Evolutionary conservation across 2,888 invertebrate species (phyloP).

Genomic region (Rutpela maculata): DNA sequence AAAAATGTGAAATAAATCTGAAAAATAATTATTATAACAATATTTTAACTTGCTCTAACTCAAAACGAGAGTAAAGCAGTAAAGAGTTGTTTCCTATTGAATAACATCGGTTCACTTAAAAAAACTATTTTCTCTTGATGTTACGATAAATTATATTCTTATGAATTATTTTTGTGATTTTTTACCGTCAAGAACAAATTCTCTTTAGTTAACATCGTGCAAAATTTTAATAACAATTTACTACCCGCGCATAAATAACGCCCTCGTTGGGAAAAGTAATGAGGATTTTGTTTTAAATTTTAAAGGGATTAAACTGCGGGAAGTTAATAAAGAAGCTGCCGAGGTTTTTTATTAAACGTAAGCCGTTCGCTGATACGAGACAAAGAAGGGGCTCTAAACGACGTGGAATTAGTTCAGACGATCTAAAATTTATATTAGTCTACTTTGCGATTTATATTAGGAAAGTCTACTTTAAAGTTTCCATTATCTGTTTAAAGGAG

Average conservation of each 20-base stretch:
- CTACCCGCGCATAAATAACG: neutral
- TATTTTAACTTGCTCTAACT: too few relatives aligned
- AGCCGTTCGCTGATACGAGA: neutral
- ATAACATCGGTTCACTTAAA: too few relatives aligned
- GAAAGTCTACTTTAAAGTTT: neutral
- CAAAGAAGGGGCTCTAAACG: neutral
- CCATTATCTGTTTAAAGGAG: too few relatives aligned
- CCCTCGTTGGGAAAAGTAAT: constrained; percentile 3
- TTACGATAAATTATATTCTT: too few relatives aligned
- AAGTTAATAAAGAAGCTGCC: constrained; percentile 15
- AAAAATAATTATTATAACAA: too few relatives aligned
- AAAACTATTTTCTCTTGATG: too few relatives aligned
- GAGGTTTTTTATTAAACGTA: constrained; percentile 15
- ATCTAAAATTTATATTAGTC: constrained; percentile 13
- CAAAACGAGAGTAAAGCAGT: too few relatives aligned
- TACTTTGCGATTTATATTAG: neutral
- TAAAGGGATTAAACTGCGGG: constrained; percentile 10
- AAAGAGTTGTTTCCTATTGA: too few relatives aligned
- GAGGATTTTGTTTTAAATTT: constrained; percentile 4
- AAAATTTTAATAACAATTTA: neutral
- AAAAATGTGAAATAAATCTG: too few relatives aligned
- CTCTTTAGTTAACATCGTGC: too few relatives aligned
- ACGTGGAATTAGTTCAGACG: neutral
- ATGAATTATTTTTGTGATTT: too few relatives aligned
- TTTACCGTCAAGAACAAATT: too few relatives aligned